Base-by-base conservation (phyloP, 2,113 vertebrate genomes). In the Ciconia boyciana region DNA sequence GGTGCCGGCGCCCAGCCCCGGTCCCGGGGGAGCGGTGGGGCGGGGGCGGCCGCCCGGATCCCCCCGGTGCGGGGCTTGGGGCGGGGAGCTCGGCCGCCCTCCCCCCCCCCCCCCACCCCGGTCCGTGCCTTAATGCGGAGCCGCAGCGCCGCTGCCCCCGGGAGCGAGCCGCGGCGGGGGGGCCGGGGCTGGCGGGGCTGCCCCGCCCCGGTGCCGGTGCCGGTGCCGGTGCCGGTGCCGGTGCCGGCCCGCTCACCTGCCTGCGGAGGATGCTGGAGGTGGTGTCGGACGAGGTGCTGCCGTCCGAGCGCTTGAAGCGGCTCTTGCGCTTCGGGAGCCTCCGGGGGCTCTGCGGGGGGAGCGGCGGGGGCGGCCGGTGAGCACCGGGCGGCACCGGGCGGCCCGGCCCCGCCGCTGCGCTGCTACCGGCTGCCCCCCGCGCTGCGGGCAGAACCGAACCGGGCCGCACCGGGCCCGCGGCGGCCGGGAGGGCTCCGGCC, bases 301-400 rank as follows among this genome's bases (percentile, higher is more conserved):
- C 98, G 97, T 98, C 98, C 24, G 98, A 99, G 62, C 98, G 98
- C 98, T 98, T 99, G 97, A 99, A 98, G 89, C 98, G 98, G 86
- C 98, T 98, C 96, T 98, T 98, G 44, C 98, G 97, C 82, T 99
- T 99, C 91, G 98, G 98, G 94, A 98, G 96, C 98, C 98, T 98
- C 96, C 98, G 98, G 92, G 98, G 98, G 98, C 98, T 96, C 61
- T 93, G 87, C 17, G 22, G 43, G 28, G 61, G 34, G 31, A 31
- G 57, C n/a, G 60, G 86, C 39, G 55, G 65, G 74, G 54, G 55
- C 44, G 20, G 44, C 48, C 64, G 82, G 25, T 90, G 49, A 86
- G 64, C 49, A 71, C 76, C 92, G 82, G 55, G 75, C 15, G 17
- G 85, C 57, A 32, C 28, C 51, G 58, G 46, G 46, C 29, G 29